These are phyloP conservation scores for Syngnathus rostellatus DNA, from an alignment of 2,797 vertebrate species.

Conservation along the genomic window DNA sequence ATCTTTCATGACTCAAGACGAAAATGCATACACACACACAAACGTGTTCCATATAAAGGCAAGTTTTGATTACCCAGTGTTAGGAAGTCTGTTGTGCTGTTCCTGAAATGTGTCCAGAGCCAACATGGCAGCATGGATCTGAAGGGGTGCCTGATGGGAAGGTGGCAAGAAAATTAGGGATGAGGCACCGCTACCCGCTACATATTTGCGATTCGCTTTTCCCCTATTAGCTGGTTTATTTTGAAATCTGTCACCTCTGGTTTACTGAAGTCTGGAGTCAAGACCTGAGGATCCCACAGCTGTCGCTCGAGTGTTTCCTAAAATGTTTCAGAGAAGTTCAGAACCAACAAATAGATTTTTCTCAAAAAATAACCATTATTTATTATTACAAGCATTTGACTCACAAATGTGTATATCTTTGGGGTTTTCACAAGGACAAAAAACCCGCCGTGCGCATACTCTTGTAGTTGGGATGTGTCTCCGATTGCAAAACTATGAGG, in stretches of 20 bases:
- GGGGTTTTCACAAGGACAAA: constrained; percentile 84
- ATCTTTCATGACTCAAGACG: neutral
- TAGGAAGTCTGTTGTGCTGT: constrained; percentile 77
- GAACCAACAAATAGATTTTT: neutral
- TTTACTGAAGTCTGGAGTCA: constrained; percentile 90
- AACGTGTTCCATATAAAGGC: constrained; percentile 5
- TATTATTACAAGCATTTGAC: constrained; percentile 41
- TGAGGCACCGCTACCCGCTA: neutral
- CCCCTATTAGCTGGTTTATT: neutral
- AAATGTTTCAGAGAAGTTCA: constrained; percentile 20
- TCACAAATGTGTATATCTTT: constrained; percentile 85
- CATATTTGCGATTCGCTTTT: neutral
- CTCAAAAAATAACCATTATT: neutral
- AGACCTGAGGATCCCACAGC: constrained; percentile 77
- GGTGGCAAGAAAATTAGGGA: constrained; percentile 1
- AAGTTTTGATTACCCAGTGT: constrained; percentile 73
- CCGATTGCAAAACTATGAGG: constrained; percentile 89
- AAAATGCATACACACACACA: neutral
- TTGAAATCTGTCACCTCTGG: constrained; percentile 74
- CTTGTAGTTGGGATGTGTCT: constrained; percentile 81
- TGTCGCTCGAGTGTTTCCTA: constrained; percentile 86
- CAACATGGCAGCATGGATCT: constrained; percentile 86
- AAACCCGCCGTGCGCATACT: constrained; percentile 89
- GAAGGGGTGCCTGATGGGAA: constrained; percentile 78
- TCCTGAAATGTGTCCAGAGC: constrained; percentile 87